These are phyloP conservation scores for Petrocephalus zakoni DNA, from an alignment of 2,113 vertebrate species.

Conservation along the genomic window DNA sequence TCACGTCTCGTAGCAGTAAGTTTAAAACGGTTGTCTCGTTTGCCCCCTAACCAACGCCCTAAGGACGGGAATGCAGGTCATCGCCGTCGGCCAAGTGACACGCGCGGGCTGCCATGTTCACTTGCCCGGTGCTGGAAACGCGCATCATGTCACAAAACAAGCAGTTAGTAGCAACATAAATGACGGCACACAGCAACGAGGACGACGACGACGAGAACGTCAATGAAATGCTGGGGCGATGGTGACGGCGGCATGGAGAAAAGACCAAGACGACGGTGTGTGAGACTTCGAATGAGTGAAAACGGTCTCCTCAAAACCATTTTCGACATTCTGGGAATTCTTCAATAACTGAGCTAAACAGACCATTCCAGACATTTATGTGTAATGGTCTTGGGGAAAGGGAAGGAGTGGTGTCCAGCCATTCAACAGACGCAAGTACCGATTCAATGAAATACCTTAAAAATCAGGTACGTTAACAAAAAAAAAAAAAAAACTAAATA, in stretches of 20 bases:
- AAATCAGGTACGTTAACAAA: slow-evolving; percentile 30
- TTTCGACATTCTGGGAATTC: slow-evolving; percentile 15
- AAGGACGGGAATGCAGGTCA: not conserved
- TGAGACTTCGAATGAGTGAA: not conserved
- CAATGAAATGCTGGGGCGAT: slow-evolving; percentile 32
- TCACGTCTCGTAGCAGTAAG: slow-evolving; percentile 18
- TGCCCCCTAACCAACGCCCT: not conserved
- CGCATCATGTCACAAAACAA: slow-evolving; percentile 24
- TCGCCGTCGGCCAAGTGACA: not conserved
- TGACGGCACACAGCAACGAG: not conserved
- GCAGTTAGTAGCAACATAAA: slow-evolving; percentile 27
- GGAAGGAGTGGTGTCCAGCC: not conserved
- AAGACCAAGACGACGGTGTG: not conserved
- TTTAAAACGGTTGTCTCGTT: slow-evolving; percentile 58
- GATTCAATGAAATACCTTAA: slow-evolving; percentile 30
- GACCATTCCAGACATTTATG: not conserved
- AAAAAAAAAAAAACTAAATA: not conserved
- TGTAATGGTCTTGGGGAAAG: not conserved
- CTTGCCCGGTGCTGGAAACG: not conserved
- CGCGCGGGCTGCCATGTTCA: not conserved
- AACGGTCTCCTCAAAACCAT: not conserved
- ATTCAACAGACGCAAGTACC: not conserved
- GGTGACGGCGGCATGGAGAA: slow-evolving; percentile 30
- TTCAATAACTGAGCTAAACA: slow-evolving; percentile 10
- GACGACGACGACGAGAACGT: not conserved